phyloP scores from a whole-genome alignment of 1,140 invertebrate genomes.

The Plectus sambesii region DNA sequence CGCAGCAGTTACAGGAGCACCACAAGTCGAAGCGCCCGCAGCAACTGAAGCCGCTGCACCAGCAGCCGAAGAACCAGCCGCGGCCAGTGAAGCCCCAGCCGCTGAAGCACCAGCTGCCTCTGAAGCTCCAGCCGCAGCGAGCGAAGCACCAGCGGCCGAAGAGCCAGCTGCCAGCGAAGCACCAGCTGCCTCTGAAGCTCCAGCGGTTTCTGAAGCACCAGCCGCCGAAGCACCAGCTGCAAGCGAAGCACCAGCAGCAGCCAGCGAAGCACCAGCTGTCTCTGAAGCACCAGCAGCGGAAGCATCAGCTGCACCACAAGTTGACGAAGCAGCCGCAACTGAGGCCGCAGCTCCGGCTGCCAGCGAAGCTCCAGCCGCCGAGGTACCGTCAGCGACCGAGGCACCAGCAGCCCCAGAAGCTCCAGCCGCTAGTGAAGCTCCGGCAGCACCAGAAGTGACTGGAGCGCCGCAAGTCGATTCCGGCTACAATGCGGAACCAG shows the following conservation, averaged over 20 bases:
- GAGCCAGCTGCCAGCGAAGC: not conserved
- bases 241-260: not conserved
- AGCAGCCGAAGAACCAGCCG: not conserved
- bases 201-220: not conserved
- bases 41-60: not conserved
- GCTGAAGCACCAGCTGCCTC: not conserved
- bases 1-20: not conserved
- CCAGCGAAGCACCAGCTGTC: conserved; percentile 4
- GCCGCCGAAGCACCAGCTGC: not conserved
- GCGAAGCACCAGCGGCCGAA: not conserved
- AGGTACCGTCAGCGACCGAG: too few species aligned
- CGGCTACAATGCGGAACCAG: too few species aligned
- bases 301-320: not conserved
- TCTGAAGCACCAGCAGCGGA: conserved; percentile 1
- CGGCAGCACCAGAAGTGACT: too few species aligned
- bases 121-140: conserved; percentile 1
- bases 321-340: too few species aligned
- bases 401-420: too few species aligned
- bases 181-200: too few species aligned
- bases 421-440: too few species aligned
- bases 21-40: not conserved
- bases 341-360: too few species aligned
- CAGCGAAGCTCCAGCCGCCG: too few species aligned
- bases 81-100: not conserved
- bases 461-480: too few species aligned